A percentile compares a stretch with the other conserved stretches of the same genome.
Conservation (phyloP, 2,113 vertebrate genomes). For the Perca fluviatilis region DNA sequence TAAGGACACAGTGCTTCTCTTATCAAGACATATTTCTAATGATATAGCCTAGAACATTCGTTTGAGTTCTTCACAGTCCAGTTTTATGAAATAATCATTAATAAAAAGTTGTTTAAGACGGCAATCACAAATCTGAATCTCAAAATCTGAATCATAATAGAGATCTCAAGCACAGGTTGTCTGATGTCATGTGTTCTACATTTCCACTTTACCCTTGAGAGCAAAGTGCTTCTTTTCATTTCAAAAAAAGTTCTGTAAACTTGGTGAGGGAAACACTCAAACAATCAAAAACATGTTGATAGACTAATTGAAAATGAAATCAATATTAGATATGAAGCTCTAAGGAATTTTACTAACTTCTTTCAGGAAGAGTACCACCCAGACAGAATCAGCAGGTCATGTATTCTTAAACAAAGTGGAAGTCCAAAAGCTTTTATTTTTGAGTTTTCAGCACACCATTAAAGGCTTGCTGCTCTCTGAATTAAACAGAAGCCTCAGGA, state of each 20-base stretch:
- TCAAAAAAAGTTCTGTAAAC: not conserved
- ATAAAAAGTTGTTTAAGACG: not conserved
- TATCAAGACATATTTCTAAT: not conserved
- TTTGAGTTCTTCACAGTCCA: not conserved
- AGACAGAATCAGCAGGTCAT: not conserved
- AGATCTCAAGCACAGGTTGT: not conserved
- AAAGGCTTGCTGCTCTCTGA: constrained; percentile 51
- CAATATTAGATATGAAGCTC: not conserved
- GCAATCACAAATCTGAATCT: not conserved
- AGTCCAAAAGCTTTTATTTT: constrained; percentile 53
- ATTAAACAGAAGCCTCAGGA: constrained; percentile 71
- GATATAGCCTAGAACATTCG: not conserved
- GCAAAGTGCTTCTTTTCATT: not conserved
- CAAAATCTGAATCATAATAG: not conserved
- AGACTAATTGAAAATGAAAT: not conserved
- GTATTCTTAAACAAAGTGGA: constrained; percentile 11
- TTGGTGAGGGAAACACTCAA: not conserved
- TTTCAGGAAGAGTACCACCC: constrained; percentile 1
- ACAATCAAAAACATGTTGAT: not conserved
- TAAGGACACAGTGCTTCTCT: no score
- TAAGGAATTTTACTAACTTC: not conserved
- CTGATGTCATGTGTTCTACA: not conserved
- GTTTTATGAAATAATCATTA: not conserved
- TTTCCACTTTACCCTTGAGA: not conserved
- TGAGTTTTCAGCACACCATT: constrained; percentile 32